Evolutionary conservation across 2,113 vertebrate species (phyloP).

Genomic region (Ceuthmochares aereus): DNA sequence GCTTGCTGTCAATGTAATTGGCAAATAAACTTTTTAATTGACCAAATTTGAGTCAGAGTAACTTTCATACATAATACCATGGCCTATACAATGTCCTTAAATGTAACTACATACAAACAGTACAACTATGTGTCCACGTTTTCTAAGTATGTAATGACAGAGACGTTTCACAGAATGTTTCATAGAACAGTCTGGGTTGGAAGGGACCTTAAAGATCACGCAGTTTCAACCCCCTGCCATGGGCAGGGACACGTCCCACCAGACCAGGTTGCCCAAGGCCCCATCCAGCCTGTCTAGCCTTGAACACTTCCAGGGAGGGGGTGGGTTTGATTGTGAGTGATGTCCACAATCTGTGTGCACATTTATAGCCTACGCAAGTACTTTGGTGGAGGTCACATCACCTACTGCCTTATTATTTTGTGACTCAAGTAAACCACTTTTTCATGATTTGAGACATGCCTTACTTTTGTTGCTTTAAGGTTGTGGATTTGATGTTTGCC

Average conservation of each 20-base stretch:
- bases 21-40: too few relatives aligned
- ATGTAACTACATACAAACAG: background rate
- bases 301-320: too few relatives aligned
- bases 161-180: background rate
- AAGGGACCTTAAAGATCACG: too few relatives aligned
- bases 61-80: too few relatives aligned
- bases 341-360: background rate
- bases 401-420: background rate
- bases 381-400: background rate
- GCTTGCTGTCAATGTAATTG: too few relatives aligned
- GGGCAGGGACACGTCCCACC: too few relatives aligned
- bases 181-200: too few relatives aligned
- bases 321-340: background rate
- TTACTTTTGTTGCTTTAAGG: background rate
- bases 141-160: background rate
- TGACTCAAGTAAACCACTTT: background rate
- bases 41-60: too few relatives aligned
- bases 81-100: background rate
- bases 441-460: background rate
- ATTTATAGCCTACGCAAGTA: background rate
- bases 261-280: too few relatives aligned
- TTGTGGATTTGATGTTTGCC: too few relatives aligned
- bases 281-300: too few relatives aligned
- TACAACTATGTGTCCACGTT: background rate
- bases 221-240: too few relatives aligned